Evolutionary conservation across 2,797 vertebrate species (phyloP), one percentile per base, ranked within the genome.

Genomic region (Rhinophrynus dorsalis): DNA sequence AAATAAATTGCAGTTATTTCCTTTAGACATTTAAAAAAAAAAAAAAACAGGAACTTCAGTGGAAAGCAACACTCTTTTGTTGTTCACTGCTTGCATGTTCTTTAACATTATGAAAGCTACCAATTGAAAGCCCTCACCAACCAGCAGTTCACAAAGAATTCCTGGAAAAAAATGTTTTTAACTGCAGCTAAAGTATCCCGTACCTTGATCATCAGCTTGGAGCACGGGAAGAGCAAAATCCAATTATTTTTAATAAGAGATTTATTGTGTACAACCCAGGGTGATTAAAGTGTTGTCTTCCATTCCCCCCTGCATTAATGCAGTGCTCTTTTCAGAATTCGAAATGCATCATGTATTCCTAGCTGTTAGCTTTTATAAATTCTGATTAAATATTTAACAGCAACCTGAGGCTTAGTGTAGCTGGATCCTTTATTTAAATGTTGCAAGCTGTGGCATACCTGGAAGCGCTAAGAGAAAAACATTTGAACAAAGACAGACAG

Each of bases 341-440:
- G 51, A 63, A 70, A 63, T 56, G 23, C 48, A 47, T 71, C 52
- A 56, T 48, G 40, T 68, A 45, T 32, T 26, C 26, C 68, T 37
- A 56, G 60, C 60, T 71, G 60, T 30, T 64, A 21, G 51, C 42
- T 26, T 71, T 71, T 57, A 63, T 64, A 71, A 56, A 64, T 57
- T 64, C 40, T 63, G 42, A 71, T 63, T 69, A 69, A 69, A 69
- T 69, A 69, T 69, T 69, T 69, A 69, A 62, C 48, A 62, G 57
- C 48, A 33, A 62, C 51, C 59, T 57, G 52, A 40, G 42, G 60
- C 68, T 71, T 55, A 20, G 5, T 5, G 30, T 24, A 55, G 30
- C 40, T 23, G 42, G 48, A 57, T 64, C 26, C 20, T 33, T 64
- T 71, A 64, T 71, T 71, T 50, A 45, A 20, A n/a, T 33, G 18